Base-by-base conservation (phyloP, 2,113 vertebrate genomes). In the Chinchilla lanigera region DNA sequence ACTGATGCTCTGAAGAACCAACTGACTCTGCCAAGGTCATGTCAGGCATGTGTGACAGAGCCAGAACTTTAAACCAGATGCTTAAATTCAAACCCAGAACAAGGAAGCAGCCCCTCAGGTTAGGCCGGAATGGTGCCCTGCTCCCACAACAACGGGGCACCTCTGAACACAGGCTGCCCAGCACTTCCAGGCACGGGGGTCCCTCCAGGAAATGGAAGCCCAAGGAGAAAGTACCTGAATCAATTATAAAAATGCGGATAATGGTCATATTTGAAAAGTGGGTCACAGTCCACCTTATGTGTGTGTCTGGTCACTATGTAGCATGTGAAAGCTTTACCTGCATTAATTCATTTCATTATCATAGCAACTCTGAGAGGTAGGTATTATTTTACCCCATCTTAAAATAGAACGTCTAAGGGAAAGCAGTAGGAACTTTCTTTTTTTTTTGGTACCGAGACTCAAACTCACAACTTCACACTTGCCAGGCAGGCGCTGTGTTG, bases 201-300 rank as follows among this genome's bases (percentile, higher is more conserved):
- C 47, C n/a, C 60, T 84, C 71, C 47, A 92, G 90, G 81, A 95
- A 92, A 93, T 3, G 41, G 86, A 89, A 86, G 44, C 41, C 63
- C 77, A 33, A 88, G 65, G 19, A 58, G 35, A 11, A n/a, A 58
- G 13, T 54, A 47, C 54, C 60, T 73, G 47, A 93, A 87, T 92
- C 85, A 17, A 52, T 93, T 63, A 52, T 56, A 56, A 71, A 95
- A 81, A 50, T 5, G 5, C 83, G 86, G 65, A 54, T 30, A 63
- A 88, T 9, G 1, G 5, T 73, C 65, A 61, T 41, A 67, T 61
- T 50, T 56, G 81, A 52, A 90, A 89, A 71, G 38, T 30, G 24
- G 56, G 41, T 52, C 44, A 13, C 44, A 56, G 11, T 38, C 54
- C 26, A 24, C 4, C 67, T 93, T 24, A 33, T 58, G 19, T 22